phyloP scores from a whole-genome alignment of 2,888 invertebrate genomes.

The Phengaris arion region DNA sequence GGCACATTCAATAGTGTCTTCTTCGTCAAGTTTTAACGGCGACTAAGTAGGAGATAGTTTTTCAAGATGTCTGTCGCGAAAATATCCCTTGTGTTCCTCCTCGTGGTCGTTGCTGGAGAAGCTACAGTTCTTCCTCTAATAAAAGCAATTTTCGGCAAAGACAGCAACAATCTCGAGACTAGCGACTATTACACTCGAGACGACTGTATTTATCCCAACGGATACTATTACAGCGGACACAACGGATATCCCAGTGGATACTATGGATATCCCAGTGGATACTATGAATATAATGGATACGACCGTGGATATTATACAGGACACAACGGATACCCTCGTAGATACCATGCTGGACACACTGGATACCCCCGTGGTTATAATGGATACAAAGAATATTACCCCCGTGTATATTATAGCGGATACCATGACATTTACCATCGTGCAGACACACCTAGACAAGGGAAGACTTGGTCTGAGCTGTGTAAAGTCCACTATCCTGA shows the following conservation, averaged over 20 bases:
- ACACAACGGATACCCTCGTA: background rate
- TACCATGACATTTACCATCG: background rate
- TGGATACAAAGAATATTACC: background rate
- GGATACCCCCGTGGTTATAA: background rate
- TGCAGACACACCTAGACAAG: background rate
- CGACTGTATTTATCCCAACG: background rate
- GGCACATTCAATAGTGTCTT: background rate
- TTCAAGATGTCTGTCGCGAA: background rate
- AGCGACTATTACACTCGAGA: background rate
- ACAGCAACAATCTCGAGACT: background rate
- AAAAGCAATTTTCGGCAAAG: background rate
- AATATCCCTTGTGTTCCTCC: background rate
- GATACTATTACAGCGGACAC: background rate
- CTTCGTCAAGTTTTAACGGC: background rate
- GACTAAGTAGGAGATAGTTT: background rate
- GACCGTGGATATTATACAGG: background rate
- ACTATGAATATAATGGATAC: background rate
- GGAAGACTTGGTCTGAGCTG: constrained; percentile 23
- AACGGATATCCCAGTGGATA: background rate
- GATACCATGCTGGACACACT: background rate
- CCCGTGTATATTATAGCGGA: background rate
- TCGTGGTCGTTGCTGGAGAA: background rate
- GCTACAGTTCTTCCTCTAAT: background rate
- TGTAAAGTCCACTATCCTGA: constrained; percentile 26
- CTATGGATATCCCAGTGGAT: constrained; percentile 1